Conservation (phyloP, 2,888 invertebrate genomes). For the Andrena praecox region DNA sequence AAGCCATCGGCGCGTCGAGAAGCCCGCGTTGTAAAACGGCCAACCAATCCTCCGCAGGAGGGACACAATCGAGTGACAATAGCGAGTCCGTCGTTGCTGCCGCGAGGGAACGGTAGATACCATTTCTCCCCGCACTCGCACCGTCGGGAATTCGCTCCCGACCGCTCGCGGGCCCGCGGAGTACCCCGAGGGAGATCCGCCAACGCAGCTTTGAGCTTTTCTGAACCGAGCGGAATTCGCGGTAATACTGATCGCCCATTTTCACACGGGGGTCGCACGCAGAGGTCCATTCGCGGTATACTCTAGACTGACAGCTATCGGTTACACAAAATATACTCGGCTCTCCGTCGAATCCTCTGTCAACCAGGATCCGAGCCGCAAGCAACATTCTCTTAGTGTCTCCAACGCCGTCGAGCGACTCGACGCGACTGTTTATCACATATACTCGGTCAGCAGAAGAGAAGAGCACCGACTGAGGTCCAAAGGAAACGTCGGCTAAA, state of each 20-base stretch:
- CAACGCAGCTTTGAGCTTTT: conserved; percentile 30
- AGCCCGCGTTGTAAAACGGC: neutral
- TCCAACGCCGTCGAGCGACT: neutral
- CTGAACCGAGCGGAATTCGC: conserved; percentile 6
- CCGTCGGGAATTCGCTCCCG: neutral
- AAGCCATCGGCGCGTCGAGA: neutral
- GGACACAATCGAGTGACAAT: conserved; percentile 30
- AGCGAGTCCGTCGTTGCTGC: conserved; percentile 46
- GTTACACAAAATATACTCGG: conserved; percentile 9
- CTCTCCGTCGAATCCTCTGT: neutral
- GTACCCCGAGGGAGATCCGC: conserved; percentile 6
- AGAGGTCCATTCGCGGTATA: conserved; percentile 3
- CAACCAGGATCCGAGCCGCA: neutral
- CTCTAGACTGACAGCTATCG: conserved; percentile 1
- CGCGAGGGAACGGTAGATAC: neutral
- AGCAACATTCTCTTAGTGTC: neutral
- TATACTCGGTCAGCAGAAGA: neutral
- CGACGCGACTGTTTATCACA: conserved; percentile 9
- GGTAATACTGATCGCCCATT: conserved; percentile 49
- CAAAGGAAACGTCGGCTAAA: neutral
- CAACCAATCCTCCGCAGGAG: neutral
- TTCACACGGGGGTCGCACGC: conserved; percentile 10
- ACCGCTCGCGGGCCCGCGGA: neutral
- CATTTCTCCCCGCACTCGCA: neutral
- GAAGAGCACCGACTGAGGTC: neutral